A percentile compares a stretch with the other conserved stretches of the same genome.
Conservation (phyloP, 2,797 vertebrate genomes). For the Hydrolagus colliei region DNA sequence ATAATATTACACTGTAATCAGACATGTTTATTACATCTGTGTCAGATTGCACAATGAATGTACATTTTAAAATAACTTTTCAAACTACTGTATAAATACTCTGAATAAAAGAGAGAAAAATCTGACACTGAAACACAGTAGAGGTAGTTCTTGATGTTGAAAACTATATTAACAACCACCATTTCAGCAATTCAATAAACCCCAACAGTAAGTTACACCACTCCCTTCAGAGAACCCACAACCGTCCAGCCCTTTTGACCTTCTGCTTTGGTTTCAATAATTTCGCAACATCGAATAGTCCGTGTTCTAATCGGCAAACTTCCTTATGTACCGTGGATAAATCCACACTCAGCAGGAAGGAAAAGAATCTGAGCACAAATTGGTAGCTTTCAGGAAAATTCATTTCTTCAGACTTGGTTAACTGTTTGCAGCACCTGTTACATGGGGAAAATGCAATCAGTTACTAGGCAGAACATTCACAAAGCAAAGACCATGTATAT, state of each 20-base stretch:
- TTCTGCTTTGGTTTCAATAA: neutral
- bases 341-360: constrained; percentile 69
- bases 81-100: too few relatives aligned
- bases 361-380: constrained; percentile 74
- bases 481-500: neutral
- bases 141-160: too few relatives aligned
- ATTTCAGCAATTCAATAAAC: neutral
- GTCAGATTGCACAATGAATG: too few relatives aligned
- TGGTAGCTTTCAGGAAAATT: constrained; percentile 67
- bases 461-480: too few relatives aligned
- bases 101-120: too few relatives aligned
- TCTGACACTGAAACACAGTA: too few relatives aligned
- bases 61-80: too few relatives aligned
- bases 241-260: neutral
- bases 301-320: constrained; percentile 66
- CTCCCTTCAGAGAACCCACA: neutral
- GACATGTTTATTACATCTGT: too few relatives aligned
- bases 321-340: constrained; percentile 61
- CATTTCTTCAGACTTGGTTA: constrained; percentile 55
- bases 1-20: too few relatives aligned
- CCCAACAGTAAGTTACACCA: neutral
- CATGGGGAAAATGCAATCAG: constrained; percentile 36
- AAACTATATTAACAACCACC: neutral
- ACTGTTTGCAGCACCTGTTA: constrained; percentile 54
- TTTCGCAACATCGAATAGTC: constrained; percentile 2